Percentiles rank a stretch among this genome's conserved stretches.
These are phyloP conservation scores for Pemphigus obesinymphae DNA, from an alignment of 1,140 invertebrate genomes.

Conservation along the genomic window DNA sequence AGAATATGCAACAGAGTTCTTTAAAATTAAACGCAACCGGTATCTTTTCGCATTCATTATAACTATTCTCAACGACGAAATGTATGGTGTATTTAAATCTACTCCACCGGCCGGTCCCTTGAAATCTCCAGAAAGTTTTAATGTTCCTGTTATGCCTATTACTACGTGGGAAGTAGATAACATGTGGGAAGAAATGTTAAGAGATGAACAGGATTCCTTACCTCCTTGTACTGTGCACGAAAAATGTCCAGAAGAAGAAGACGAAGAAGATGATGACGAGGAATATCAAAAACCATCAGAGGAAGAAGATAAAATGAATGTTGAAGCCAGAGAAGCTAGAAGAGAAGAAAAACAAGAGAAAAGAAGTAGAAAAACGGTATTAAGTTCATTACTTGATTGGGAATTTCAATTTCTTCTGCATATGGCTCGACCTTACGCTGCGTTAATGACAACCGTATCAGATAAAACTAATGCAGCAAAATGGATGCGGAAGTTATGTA, in stretches of 20 bases:
- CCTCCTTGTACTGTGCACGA: not conserved
- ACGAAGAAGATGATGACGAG: not conserved
- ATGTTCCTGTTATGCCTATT: constrained; percentile 16
- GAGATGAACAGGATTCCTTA: constrained; percentile 35
- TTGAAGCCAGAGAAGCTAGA: too few species aligned
- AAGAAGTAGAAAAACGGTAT: not conserved
- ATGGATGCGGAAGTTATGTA: constrained; percentile 52
- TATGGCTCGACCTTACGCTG: constrained; percentile 51
- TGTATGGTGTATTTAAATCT: constrained; percentile 43
- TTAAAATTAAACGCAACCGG: constrained; percentile 47
- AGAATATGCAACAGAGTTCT: constrained; percentile 46
- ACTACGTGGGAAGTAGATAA: constrained; percentile 47
- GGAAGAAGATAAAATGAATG: not conserved
- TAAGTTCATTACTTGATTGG: constrained; percentile 49
- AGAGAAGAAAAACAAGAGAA: not conserved
- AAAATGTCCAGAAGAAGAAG: constrained; percentile 1
- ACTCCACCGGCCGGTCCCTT: constrained; percentile 44
- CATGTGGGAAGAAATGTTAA: constrained; percentile 45
- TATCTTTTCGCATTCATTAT: constrained; percentile 46
- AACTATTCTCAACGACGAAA: constrained; percentile 47
- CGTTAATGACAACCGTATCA: constrained; percentile 47
- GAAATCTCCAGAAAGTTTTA: constrained; percentile 37
- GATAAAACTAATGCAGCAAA: constrained; percentile 50
- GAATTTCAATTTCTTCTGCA: constrained; percentile 53
- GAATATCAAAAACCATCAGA: too few species aligned